Percentiles rank a stretch among this genome's conserved stretches.
Conservation (phyloP, 2,113 vertebrate genomes). For the Grantiella picta region DNA sequence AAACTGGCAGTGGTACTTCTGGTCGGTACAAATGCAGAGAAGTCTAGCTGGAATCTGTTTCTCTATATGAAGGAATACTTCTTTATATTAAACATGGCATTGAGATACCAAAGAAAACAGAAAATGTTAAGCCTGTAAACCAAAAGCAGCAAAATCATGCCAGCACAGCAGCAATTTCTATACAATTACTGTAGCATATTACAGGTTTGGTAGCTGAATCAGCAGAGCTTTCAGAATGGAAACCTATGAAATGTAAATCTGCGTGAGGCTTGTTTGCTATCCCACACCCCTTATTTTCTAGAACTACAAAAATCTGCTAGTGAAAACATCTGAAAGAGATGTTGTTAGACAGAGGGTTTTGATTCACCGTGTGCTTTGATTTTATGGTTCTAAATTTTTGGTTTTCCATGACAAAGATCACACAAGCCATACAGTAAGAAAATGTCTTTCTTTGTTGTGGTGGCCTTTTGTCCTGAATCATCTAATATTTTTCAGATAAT, state of each 20-base stretch:
- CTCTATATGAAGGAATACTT: not conserved
- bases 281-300: not conserved
- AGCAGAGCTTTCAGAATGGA: constrained; percentile 27
- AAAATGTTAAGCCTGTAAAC: constrained; percentile 6
- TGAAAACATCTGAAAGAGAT: not conserved
- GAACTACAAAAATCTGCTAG: not conserved
- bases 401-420: not conserved
- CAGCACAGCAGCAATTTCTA: constrained; percentile 19
- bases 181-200: constrained; percentile 32
- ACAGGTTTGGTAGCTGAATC: constrained; percentile 50
- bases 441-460: not conserved
- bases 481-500: not conserved
- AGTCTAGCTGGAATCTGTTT: not conserved
- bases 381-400: not conserved
- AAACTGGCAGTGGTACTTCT: not conserved
- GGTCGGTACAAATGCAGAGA: not conserved
- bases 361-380: not conserved
- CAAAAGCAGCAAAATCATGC: constrained; percentile 11
- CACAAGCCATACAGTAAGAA: not conserved
- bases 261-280: not conserved
- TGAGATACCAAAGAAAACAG: constrained; percentile 13
- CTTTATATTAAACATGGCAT: not conserved
- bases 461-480: not conserved
- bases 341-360: not conserved
- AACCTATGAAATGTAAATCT: constrained; percentile 3